Evolutionary conservation across 2,888 invertebrate species (phyloP).

Genomic region (Hirtodrosophila trivittata): DNA sequence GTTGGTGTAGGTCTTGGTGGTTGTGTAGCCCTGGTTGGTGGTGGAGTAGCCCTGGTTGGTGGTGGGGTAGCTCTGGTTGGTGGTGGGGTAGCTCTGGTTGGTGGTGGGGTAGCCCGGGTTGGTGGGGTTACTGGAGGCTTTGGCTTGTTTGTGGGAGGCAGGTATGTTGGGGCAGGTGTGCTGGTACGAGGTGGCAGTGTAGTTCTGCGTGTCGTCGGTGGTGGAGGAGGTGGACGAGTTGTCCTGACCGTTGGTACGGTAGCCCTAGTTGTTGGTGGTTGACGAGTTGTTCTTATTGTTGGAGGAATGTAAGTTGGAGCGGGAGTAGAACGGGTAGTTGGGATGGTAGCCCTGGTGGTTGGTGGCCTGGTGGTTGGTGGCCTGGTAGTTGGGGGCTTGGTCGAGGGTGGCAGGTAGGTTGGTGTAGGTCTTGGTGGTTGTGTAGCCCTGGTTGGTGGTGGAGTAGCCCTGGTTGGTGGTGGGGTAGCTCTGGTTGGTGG

Average conservation of each 20-base stretch:
- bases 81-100: constrained; percentile 29
- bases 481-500: constrained; percentile 27
- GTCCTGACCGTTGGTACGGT: constrained; percentile 28
- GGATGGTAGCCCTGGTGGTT: constrained; percentile 14
- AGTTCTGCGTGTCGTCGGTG: constrained; percentile 19
- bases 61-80: constrained; percentile 8
- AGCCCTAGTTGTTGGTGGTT: constrained; percentile 27
- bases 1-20: constrained; percentile 43
- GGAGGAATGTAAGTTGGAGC: constrained; percentile 51
- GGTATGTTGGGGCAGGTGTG: constrained; percentile 16
- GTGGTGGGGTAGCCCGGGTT: constrained; percentile 28
- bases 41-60: constrained; percentile 41
- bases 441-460: constrained; percentile 31
- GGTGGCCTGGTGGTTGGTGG: constrained; percentile 39
- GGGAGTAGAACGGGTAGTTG: constrained; percentile 42
- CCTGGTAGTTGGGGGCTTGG: constrained; percentile 26
- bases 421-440: constrained; percentile 39
- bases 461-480: constrained; percentile 37
- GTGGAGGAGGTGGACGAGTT: not conserved
- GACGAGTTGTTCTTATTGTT: constrained; percentile 32
- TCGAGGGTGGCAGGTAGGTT: constrained; percentile 50
- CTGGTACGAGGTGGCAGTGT: constrained; percentile 29
- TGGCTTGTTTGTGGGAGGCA: constrained; percentile 44
- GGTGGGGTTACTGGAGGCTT: constrained; percentile 21
- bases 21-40: constrained; percentile 28